These are phyloP conservation scores for Oxyruncus cristatus DNA, from an alignment of 2,113 vertebrate genomes.

Conservation along the genomic window DNA sequence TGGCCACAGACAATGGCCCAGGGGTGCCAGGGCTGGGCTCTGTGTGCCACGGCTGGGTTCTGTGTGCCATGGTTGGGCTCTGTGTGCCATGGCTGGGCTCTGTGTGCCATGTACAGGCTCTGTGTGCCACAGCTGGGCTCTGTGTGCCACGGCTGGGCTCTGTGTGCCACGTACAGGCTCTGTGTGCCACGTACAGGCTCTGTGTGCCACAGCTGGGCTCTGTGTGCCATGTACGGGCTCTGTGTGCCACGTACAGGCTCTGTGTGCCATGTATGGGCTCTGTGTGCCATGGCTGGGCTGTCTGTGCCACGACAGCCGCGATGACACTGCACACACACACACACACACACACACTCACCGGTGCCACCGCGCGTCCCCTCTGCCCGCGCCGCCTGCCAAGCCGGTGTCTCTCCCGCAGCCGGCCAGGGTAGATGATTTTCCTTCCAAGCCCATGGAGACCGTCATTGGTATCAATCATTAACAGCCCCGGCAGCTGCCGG, in stretches of 20 bases:
- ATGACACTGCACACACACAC: background rate
- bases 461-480: slow-evolving; percentile 77
- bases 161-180: background rate
- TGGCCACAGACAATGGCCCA: background rate
- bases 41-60: background rate
- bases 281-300: background rate
- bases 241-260: background rate
- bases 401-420: background rate
- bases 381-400: background rate
- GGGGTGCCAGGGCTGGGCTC: rapidly evolving
- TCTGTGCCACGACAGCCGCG: background rate
- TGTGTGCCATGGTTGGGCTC: background rate
- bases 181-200: background rate
- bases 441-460: slow-evolving; percentile 51
- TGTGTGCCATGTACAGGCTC: background rate
- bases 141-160: background rate
- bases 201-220: background rate
- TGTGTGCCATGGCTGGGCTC: background rate
- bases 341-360: background rate
- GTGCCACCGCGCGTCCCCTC: background rate
- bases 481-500: slow-evolving; percentile 61
- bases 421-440: slow-evolving; percentile 30
- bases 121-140: background rate
- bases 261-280: background rate
- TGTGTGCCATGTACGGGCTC: background rate